Evolutionary conservation across 2,888 invertebrate genomes (phyloP).

Genomic region (Caenorhabditis sp.): DNA sequence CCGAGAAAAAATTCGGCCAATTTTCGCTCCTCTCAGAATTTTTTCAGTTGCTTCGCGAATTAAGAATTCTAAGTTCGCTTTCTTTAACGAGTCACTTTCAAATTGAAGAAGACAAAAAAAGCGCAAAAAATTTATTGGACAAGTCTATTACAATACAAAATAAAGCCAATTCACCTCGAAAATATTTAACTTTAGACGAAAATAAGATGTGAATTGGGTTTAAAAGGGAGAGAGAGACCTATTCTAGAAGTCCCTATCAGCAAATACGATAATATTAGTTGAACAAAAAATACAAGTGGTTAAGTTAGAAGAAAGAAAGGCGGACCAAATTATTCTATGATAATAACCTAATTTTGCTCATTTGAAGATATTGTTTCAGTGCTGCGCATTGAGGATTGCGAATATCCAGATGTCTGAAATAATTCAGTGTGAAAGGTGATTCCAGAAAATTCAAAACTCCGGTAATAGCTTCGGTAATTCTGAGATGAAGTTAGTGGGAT

Average conservation of each 20-base stretch:
- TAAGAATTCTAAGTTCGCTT: no score
- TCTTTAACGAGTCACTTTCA: no score
- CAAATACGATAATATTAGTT: not conserved
- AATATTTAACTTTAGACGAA: not conserved
- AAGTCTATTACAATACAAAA: not conserved
- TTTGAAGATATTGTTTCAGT: conserved; percentile 19
- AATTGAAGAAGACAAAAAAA: not conserved
- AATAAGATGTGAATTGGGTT: not conserved
- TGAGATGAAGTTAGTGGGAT: no score
- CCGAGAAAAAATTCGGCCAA: no score
- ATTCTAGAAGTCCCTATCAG: not conserved
- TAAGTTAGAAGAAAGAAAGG: not conserved
- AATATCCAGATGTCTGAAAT: conserved; percentile 13
- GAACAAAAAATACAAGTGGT: not conserved
- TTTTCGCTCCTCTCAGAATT: no score
- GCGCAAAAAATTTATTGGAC: not conserved
- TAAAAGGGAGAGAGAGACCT: not conserved
- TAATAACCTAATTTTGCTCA: conserved; percentile 8
- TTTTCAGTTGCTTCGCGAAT: no score
- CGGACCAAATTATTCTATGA: not conserved
- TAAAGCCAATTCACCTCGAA: not conserved
- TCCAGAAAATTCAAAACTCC: no score
- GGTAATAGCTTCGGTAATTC: no score
- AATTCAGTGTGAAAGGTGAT: no score
- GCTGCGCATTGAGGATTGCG: conserved; percentile 22